Evolutionary conservation across 2,888 invertebrate genomes (phyloP).

Genomic region (Trissolcus japonicus): DNA sequence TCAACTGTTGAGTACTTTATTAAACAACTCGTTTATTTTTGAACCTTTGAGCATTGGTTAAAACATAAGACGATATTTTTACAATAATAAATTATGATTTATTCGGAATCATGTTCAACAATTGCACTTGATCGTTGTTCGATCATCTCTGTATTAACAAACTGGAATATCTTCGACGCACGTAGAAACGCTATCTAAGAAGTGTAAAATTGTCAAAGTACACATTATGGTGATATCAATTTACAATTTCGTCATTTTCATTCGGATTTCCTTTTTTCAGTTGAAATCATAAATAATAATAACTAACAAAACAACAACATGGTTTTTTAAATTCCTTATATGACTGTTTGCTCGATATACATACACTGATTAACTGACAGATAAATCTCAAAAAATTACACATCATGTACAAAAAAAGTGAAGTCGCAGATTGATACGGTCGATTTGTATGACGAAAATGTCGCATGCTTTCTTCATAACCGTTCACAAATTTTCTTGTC

Average conservation of each 20-base stretch:
- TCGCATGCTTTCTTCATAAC: conserved; percentile 21
- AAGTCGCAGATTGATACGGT: conserved; percentile 36
- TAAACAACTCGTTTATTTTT: background rate
- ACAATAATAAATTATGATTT: conserved; percentile 74
- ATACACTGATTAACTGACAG: conserved; percentile 39
- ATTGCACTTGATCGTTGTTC: conserved; percentile 62
- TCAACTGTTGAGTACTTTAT: conserved; percentile 6
- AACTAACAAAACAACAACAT: conserved; percentile 19
- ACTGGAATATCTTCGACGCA: conserved; percentile 39
- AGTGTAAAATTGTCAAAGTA: conserved; percentile 48
- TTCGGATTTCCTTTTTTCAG: conserved; percentile 25
- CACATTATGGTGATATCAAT: conserved; percentile 34
- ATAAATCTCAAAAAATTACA: conserved; percentile 48
- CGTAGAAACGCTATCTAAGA: conserved; percentile 54
- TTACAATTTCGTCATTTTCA: conserved; percentile 44
- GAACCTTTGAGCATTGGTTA: background rate
- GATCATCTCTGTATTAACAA: conserved; percentile 35
- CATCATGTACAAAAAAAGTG: conserved; percentile 49
- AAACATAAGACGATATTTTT: conserved; percentile 12
- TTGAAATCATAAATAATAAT: conserved; percentile 26
- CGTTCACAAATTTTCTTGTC: conserved; percentile 29
- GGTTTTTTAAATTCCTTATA: conserved; percentile 19
- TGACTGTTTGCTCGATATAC: conserved; percentile 37
- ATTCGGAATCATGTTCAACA: conserved; percentile 73
- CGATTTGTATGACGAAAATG: conserved; percentile 35